Evolutionary conservation across 2,797 vertebrate species (phyloP).

Genomic region (Scleropages formosus): DNA sequence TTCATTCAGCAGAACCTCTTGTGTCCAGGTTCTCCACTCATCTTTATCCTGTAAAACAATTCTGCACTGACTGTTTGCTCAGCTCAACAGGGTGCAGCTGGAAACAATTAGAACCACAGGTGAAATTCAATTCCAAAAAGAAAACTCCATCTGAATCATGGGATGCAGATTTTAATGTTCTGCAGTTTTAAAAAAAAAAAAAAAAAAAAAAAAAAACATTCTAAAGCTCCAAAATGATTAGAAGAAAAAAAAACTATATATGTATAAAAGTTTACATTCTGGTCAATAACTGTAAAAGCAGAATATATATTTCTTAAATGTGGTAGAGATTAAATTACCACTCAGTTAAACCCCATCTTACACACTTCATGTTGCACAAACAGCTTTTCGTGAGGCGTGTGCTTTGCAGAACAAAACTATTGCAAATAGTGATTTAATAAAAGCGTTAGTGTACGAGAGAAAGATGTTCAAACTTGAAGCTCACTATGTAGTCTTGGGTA

Average conservation of each 20-base stretch:
- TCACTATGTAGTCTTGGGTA: too few species aligned
- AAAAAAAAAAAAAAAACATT: too few species aligned
- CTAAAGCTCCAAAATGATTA: conserved; percentile 29
- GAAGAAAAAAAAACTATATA: conserved; percentile 37
- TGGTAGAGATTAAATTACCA: not conserved
- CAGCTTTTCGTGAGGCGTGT: not conserved
- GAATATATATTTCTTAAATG: not conserved
- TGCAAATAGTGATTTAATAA: not conserved
- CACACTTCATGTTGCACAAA: not conserved
- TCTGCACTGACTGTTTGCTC: too few species aligned
- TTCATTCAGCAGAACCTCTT: too few species aligned
- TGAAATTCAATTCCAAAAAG: too few species aligned
- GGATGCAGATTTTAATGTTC: conserved; percentile 16
- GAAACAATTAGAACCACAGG: too few species aligned
- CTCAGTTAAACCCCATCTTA: not conserved
- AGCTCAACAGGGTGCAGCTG: too few species aligned
- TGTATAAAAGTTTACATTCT: conserved; percentile 48
- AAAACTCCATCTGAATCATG: not conserved
- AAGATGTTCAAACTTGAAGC: too few species aligned
- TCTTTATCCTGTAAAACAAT: too few species aligned
- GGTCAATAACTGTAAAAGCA: conserved; percentile 40
- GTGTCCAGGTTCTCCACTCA: too few species aligned
- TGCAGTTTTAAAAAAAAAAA: conserved; percentile 35
- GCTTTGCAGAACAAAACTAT: conserved; percentile 1
- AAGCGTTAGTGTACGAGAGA: too few species aligned